These are phyloP conservation scores for Dryadula phaetusa DNA, from an alignment of 2,888 invertebrate species.

Conservation along the genomic window DNA sequence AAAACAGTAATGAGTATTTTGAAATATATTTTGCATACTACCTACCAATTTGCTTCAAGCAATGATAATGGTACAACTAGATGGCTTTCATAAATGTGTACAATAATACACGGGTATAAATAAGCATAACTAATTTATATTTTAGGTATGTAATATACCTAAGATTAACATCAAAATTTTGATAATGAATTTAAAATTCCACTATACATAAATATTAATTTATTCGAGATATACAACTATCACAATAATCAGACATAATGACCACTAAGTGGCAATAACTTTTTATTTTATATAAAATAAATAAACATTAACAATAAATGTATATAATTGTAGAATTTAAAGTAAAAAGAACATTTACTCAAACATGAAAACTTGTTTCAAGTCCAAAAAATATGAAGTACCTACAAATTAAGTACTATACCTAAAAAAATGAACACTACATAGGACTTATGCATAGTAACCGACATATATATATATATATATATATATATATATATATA, in stretches of 20 bases:
- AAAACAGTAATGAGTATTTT: conserved; percentile 1
- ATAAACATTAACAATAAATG: neutral
- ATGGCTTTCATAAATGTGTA: conserved; percentile 10
- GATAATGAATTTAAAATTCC: conserved; percentile 6
- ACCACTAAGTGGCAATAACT: conserved; percentile 22
- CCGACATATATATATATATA: neutral
- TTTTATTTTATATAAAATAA: neutral
- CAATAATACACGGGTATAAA: conserved; percentile 14
- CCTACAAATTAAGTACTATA: neutral
- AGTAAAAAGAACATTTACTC: neutral
- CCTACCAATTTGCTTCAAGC: conserved; percentile 17
- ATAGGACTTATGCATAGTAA: neutral
- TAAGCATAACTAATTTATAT: conserved; percentile 9
- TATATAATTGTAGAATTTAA: neutral
- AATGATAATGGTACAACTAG: conserved; percentile 11
- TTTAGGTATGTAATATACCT: conserved; percentile 1
- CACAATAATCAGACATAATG: conserved; percentile 15
- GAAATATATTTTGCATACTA: conserved; percentile 10
- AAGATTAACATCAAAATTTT: neutral
- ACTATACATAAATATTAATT: neutral
- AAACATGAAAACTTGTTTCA: neutral
- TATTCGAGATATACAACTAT: conserved; percentile 16
- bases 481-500: neutral
- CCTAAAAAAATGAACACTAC: neutral
- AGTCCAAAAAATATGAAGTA: too few species aligned